These are phyloP conservation scores for Cosmia trapezina DNA, from an alignment of 2,888 invertebrate genomes.

Conservation along the genomic window DNA sequence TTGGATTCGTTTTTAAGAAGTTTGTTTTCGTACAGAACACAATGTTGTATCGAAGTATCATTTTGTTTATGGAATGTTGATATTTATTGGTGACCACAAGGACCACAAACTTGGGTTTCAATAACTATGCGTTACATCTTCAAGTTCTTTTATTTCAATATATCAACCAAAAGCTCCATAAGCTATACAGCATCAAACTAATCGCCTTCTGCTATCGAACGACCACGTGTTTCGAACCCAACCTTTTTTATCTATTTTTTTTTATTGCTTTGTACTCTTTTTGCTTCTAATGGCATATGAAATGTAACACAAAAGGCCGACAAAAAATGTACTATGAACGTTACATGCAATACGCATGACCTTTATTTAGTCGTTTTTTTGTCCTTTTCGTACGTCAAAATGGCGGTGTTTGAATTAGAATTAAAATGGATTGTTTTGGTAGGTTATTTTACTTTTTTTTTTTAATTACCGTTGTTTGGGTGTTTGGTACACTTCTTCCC, in stretches of 20 bases:
- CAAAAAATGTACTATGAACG: slow-evolving; percentile 54
- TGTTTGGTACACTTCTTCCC: too few relatives aligned
- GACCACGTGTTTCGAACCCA: slow-evolving; percentile 79
- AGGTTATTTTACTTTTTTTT: background rate
- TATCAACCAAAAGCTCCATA: slow-evolving; percentile 10
- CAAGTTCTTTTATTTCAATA: slow-evolving; percentile 10
- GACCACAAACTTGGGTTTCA: background rate
- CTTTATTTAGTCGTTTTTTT: slow-evolving; percentile 58
- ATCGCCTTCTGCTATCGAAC: slow-evolving; percentile 57
- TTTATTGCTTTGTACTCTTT: slow-evolving; percentile 72
- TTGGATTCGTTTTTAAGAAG: background rate
- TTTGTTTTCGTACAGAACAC: background rate
- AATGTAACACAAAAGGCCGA: slow-evolving; percentile 71
- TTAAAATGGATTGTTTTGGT: slow-evolving; percentile 41
- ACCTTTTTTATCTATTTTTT: slow-evolving; percentile 67
- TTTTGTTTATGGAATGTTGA: background rate
- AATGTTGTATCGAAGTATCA: background rate
- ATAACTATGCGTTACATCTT: background rate
- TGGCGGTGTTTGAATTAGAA: slow-evolving; percentile 47
- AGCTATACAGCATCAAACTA: slow-evolving; percentile 42
- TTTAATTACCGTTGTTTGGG: background rate
- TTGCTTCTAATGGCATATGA: slow-evolving; percentile 70
- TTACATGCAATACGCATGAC: slow-evolving; percentile 63
- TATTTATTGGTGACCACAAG: background rate
- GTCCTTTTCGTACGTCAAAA: slow-evolving; percentile 41